Base-by-base conservation (phyloP, 2,888 invertebrate species). In the Crioceris asparagi region DNA sequence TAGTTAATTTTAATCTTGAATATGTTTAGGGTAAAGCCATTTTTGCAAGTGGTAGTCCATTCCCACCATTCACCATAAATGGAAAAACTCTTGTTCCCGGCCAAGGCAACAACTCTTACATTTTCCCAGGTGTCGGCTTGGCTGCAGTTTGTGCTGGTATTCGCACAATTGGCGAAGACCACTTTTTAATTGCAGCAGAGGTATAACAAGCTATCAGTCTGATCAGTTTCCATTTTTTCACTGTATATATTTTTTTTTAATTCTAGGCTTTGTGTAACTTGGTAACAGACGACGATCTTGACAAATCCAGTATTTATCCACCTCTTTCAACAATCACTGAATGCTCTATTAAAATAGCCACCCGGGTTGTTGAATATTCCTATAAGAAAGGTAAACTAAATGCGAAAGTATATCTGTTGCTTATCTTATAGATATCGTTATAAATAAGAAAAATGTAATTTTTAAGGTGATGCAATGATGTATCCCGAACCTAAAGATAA, bases 81-180 rank as follows among this genome's bases (percentile, higher is more conserved):
- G 91, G 88, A 1, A 79, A 83, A 60, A 78, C 78, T 6, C 82
- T 76, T 61, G 67, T 78, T 55, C 93, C 98, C 0, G 98, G 98
- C 0, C 98, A 99, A 67, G 98, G 98, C 41, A 96, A 96, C 69
- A 96, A 96, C 68, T 81, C 94, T 0, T 96, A 96, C 68, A 91
- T 96, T 64, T 94, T 93, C 76, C 97, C 98, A 12, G 98, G 96
- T 3, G 73, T 93, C 49, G 93, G 93, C 16, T 74, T 98, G 30
- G 97, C 87, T 44, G 80, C 85, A 38, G 79, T 96, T 49, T 80
- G 83, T 55, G 84, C 88, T 48, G 91, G 92, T 36, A 80, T 93
- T 64, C 71, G 83, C 51, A 86, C 83, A 56, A 90, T 98, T 59
- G 78, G 83, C 10, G 94, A 98, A 57, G 85, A 90, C 52, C 75